Evolutionary conservation across 1,140 invertebrate genomes (phyloP), one percentile per base, ranked within the genome.

Genomic region (Ptiloglossa arizonensis): DNA sequence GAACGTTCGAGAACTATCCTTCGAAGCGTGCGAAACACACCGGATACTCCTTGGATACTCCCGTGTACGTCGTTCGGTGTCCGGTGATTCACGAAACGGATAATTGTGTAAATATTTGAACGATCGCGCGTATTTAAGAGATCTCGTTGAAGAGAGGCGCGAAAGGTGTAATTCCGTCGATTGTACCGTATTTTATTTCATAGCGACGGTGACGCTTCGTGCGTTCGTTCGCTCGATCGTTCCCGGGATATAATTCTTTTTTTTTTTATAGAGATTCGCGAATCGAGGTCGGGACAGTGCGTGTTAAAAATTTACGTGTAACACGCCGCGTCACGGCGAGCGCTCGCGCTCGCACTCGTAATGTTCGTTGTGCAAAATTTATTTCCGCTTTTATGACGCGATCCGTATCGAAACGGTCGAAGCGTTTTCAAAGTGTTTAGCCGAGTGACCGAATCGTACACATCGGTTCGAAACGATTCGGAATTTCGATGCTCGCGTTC

Each of bases 251-350:
- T 29, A 19, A 60, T 29, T 50, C 48, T 59, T 62, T 22, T 6
- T 29, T 50, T 59, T 59, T 62, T 22, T 6, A 32, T n/a, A 17
- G 5, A 13, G 5, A 44, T 44, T 24, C n/a, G 32, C 3, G 17
- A 41, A 22, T 74, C 15, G 22, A 24, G 38, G 19, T 32, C 48
- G 50, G 0, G 19, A 2, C 1, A 35, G 5, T 4, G 22, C 22
- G 50, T 24, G 59, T 79, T 41, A 66, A 79, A 72, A 71, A 66
- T 72, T 79, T 41, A 62, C 64, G 38, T 57, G 22, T 48, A 57
- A 66, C 64, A 50, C 19, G 27, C 52, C 0, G 17, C 1, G 32
- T 11, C 19, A 2, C 19, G n/a, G 15, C 50, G 27, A 48, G 19
- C 13, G 24, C 9, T 15, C 8, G 19, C 13, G 24, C 9, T 15